Base-by-base conservation (phyloP, 1,140 invertebrate species). In the Dendroctonus valens region DNA sequence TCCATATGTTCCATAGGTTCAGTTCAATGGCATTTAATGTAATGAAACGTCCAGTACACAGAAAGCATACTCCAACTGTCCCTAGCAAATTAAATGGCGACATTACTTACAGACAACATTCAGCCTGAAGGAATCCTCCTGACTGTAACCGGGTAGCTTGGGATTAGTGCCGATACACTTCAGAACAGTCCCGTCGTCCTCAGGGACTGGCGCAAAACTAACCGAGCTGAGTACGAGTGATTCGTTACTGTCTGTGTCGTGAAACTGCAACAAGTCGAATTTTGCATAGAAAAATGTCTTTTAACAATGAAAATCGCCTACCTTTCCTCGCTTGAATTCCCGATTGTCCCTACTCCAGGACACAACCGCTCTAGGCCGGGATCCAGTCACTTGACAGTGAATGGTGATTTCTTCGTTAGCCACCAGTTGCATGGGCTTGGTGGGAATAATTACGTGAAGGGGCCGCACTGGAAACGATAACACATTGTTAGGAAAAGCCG, bases 131-230 rank as follows among this genome's bases (percentile, higher is more conserved):
- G 85, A 85, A 75, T 94, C 91, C 74, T 94, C 91, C 44, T 93
- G 81, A 62, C 83, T 86, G 53, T 87, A 84, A 46, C 85, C 85
- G 40, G 85, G 83, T 40, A 94, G 81, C 39, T 83, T 83, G 8
- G 87, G 89, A 82, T 95, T 96, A 75, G 91, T 88, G 0, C 91
- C 92, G 69, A 89, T 87, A 77, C 93, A 96, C 74, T 91, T 92
- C 53, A 96, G 83, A 65, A 86, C 84, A 38, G 88, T 89, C 4
- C 87, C 87, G 75, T 94, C 89, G 77, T 96, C 92, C 71, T 92
- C 90, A 6, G 91, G 89, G 51, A 85, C 81, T 8, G 92, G 92
- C 64, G 87, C 85, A 77, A 95, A 93, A 66, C 86, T 86, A 64
- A 94, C 78, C 37, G 86, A 89, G 75, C 90, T 94, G 69, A 85